Evolutionary conservation across 2,113 vertebrate genomes (phyloP), one percentile per base, ranked within the genome.

Genomic region (Bufo gargarizans): DNA sequence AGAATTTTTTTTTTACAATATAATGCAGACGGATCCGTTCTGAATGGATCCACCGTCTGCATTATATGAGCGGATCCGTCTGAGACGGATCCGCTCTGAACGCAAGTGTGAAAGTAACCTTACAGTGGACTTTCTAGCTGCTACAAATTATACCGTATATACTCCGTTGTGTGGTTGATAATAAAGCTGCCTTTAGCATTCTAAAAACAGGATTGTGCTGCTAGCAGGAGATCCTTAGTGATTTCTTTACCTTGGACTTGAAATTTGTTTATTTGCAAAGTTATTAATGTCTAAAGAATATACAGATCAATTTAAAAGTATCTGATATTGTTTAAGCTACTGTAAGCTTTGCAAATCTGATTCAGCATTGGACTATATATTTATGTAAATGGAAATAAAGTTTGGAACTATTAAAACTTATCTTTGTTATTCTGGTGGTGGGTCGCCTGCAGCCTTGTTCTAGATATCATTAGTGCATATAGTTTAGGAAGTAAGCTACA

Each of bases 331-430:
- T 85, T 76, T 77, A 76, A 76, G 20, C 45, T 86, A 33, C 33
- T 1, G 33, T 33, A 78, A 77, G 47, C 74, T 78, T 22, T 53
- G 59, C 56, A 79, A 86, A 78, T 78, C 59, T 77, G 20, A 45
- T 13, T 77, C n/a, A 17, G 59, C 50, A 55, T 43, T 55, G n/a
- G 72, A 86, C 20, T 43, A 67, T 87, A 87, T 87, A 80, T 87
- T 81, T 87, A 81, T 87, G 77, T 79, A 87, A 87, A 86, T 87
- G 49, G 77, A 81, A 77, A 45, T 12, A 87, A 87, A 87, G 77
- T 87, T 81, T 87, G 77, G 55, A 63, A 55, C 63, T 80, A 87
- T 71, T 87, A 80, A 87, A 87, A 87, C 77, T 79, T 87, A 55
- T 80, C 76, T 79, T 80, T 71, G 77, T 78, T 71, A 80, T 80